phyloP scores from a whole-genome alignment of 2,888 invertebrate species.

The Cryptus viduatorius region DNA sequence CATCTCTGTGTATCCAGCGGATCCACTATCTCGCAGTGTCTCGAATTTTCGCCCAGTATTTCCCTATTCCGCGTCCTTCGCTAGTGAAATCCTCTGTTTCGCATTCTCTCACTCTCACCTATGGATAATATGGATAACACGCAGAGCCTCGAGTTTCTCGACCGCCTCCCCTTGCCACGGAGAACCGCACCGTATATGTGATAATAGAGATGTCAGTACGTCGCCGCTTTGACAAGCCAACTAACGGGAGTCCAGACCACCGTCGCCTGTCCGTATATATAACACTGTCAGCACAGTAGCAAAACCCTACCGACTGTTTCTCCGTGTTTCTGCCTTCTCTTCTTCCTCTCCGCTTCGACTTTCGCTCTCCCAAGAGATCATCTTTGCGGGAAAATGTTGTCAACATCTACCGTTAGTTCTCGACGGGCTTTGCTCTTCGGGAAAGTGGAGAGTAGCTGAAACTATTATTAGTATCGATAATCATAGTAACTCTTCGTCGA shows the following conservation, averaged over 20 bases:
- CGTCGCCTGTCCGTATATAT: conserved; percentile 70
- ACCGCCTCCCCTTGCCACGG: not conserved
- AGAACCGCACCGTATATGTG: conserved; percentile 71
- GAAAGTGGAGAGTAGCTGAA: not conserved
- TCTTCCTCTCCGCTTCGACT: conserved; percentile 25
- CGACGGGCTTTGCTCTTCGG: conserved; percentile 11
- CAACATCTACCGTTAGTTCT: not conserved
- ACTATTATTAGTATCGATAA: not conserved
- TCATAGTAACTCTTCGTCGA: too few relatives aligned
- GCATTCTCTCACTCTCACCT: not conserved
- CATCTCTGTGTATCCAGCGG: conserved; percentile 16
- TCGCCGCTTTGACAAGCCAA: conserved; percentile 84
- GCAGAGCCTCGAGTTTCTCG: conserved; percentile 13
- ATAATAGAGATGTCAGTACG: conserved; percentile 85
- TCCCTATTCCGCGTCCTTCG: conserved; percentile 42
- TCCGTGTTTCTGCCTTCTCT: conserved; percentile 36
- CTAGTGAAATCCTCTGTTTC: conserved; percentile 7
- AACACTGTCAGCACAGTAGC: conserved; percentile 22
- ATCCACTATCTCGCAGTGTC: conserved; percentile 51
- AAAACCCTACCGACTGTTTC: conserved; percentile 55
- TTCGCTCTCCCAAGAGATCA: conserved; percentile 28
- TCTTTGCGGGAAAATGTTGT: conserved; percentile 36
- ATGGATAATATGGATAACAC: not conserved
- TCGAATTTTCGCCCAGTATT: conserved; percentile 59
- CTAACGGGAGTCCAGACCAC: conserved; percentile 77